phyloP scores from a whole-genome alignment of 1,140 invertebrate species.

The Brachionus plicatilis region DNA sequence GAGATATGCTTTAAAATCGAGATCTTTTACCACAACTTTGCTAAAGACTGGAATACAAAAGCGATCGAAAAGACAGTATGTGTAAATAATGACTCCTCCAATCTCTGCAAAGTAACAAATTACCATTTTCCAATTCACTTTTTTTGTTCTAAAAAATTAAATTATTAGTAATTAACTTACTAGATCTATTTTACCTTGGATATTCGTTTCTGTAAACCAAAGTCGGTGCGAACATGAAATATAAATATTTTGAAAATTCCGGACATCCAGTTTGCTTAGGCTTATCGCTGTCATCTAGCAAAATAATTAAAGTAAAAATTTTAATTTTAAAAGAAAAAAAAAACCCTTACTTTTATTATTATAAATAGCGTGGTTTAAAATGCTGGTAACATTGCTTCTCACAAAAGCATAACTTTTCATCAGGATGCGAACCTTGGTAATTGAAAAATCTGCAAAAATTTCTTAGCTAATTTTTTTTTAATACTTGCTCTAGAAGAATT shows the following conservation, averaged over 20 bases:
- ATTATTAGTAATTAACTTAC: background rate
- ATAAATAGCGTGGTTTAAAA: slow-evolving; percentile 12
- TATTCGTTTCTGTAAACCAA: slow-evolving; percentile 76
- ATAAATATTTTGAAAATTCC: slow-evolving; percentile 69
- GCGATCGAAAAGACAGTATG: slow-evolving; percentile 70
- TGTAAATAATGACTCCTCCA: slow-evolving; percentile 68
- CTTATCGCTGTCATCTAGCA: background rate
- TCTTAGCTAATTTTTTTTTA: background rate
- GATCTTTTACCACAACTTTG: slow-evolving; percentile 64
- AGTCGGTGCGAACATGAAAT: slow-evolving; percentile 81
- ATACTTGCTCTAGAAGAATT: slow-evolving; percentile 62
- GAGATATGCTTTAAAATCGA: slow-evolving; percentile 61
- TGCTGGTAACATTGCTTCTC: slow-evolving; percentile 62
- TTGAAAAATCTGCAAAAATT: background rate
- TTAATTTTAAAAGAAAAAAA: background rate
- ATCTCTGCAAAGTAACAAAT: slow-evolving; percentile 68
- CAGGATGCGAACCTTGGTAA: slow-evolving; percentile 66
- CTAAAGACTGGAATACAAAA: slow-evolving; percentile 67
- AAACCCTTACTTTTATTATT: background rate
- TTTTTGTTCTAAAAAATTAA: slow-evolving; percentile 58
- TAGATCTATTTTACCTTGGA: slow-evolving; percentile 55
- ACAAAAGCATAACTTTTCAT: slow-evolving; percentile 83
- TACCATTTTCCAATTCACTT: slow-evolving; percentile 70
- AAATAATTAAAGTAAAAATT: background rate
- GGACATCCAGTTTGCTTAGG: slow-evolving; percentile 53